A percentile compares a stretch with the other conserved stretches of the same genome.
Evolutionary conservation across 2,113 vertebrate species (phyloP).

Genomic region (Onychostoma macrolepis): DNA sequence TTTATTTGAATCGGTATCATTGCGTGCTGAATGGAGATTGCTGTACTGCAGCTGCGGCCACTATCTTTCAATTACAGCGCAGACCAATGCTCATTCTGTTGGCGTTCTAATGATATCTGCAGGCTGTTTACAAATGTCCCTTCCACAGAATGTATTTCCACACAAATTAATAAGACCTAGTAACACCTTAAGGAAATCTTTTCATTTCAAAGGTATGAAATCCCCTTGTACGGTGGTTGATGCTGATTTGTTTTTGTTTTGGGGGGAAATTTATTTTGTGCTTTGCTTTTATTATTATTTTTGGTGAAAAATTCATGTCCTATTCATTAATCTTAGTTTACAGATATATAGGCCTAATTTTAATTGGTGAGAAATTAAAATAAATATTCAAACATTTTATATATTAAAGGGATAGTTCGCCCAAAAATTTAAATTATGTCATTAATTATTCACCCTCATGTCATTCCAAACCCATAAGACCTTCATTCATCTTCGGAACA

Average conservation of each 20-base stretch:
- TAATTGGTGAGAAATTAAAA: not conserved
- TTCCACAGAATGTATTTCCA: constrained; percentile 44
- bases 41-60: constrained; percentile 49
- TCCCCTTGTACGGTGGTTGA: not conserved
- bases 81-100: constrained; percentile 42
- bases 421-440: too few species aligned
- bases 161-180: constrained; percentile 42
- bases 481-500: too few species aligned
- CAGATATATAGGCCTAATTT: not conserved
- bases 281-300: not conserved
- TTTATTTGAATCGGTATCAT: constrained; percentile 45
- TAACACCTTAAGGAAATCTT: constrained; percentile 34
- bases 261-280: not conserved
- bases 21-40: constrained; percentile 40
- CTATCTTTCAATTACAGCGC: constrained; percentile 59
- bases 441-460: too few species aligned
- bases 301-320: not conserved
- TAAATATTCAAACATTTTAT: not conserved
- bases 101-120: constrained; percentile 53
- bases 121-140: constrained; percentile 50
- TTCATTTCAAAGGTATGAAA: constrained; percentile 24
- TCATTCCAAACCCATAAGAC: too few species aligned
- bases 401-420: not conserved
- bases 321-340: not conserved
- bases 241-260: not conserved